Evolutionary conservation across 2,797 vertebrate genomes (phyloP).

Genomic region (Trachurus trachurus): DNA sequence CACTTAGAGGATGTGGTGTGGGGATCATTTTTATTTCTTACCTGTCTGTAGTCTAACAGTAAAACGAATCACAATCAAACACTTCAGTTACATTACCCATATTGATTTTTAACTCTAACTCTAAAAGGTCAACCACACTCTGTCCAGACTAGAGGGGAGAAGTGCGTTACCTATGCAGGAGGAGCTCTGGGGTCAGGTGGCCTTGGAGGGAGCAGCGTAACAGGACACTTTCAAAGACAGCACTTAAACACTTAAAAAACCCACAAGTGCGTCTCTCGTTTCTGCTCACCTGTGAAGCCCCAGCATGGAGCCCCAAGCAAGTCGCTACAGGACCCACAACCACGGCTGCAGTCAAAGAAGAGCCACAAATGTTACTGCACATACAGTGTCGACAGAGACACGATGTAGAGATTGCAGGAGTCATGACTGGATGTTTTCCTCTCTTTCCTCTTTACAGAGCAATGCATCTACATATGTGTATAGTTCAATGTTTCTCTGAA

Average conservation of each 20-base stretch:
- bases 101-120: no score
- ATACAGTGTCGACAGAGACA: not conserved
- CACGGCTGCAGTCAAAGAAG: conserved; percentile 16
- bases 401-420: not conserved
- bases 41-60: not conserved
- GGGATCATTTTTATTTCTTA: conserved; percentile 1
- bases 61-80: not conserved
- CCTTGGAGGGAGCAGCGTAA: conserved; percentile 74
- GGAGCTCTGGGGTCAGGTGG: conserved; percentile 60
- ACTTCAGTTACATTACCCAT: no score
- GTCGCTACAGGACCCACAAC: conserved; percentile 73
- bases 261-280: conserved; percentile 75
- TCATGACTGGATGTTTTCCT: no score
- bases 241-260: conserved; percentile 76
- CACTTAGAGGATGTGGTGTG: not conserved
- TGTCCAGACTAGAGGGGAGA: conserved; percentile 56
- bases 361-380: not conserved
- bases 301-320: conserved; percentile 55
- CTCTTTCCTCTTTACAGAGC: no score
- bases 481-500: not conserved
- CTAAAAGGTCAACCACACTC: not conserved
- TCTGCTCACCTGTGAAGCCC: conserved; percentile 74
- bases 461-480: not conserved
- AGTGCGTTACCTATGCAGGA: conserved; percentile 65
- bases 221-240: conserved; percentile 79